A percentile compares a stretch with the other conserved stretches of the same genome.
These are phyloP conservation scores for Cephus runcator DNA, from an alignment of 2,888 invertebrate species.

Conservation along the genomic window DNA sequence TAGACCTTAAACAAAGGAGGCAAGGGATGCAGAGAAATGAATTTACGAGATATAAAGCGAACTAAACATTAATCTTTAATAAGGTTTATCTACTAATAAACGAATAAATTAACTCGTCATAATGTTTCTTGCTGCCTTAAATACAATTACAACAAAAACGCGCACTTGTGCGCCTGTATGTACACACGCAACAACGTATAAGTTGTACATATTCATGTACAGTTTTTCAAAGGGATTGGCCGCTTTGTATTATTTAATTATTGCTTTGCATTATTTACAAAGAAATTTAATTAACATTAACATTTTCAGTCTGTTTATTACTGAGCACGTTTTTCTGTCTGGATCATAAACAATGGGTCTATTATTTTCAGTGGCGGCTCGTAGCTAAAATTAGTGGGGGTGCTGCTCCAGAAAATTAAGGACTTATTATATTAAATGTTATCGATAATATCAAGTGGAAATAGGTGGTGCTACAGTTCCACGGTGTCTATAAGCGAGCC, in stretches of 20 bases:
- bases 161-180: not conserved
- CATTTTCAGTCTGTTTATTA: not conserved
- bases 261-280: not conserved
- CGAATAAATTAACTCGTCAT: constrained; percentile 19
- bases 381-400: no score
- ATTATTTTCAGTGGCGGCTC: no score
- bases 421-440: no score
- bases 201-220: not conserved
- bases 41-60: constrained; percentile 6
- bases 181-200: not conserved
- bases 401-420: no score
- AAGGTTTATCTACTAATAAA: constrained; percentile 3
- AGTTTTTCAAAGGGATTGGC: not conserved
- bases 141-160: constrained; percentile 24
- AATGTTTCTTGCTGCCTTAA: constrained; percentile 44
- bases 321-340: not conserved
- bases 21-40: not conserved
- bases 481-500: no score
- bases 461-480: no score
- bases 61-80: constrained; percentile 6
- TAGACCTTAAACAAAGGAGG: constrained; percentile 3
- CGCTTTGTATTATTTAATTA: not conserved
- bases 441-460: no score
- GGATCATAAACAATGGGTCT: not conserved
- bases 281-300: not conserved